A percentile compares a stretch with the other conserved stretches of the same genome.
Conservation (phyloP, 2,797 vertebrate genomes). For the Melanotaenia boesemani region DNA sequence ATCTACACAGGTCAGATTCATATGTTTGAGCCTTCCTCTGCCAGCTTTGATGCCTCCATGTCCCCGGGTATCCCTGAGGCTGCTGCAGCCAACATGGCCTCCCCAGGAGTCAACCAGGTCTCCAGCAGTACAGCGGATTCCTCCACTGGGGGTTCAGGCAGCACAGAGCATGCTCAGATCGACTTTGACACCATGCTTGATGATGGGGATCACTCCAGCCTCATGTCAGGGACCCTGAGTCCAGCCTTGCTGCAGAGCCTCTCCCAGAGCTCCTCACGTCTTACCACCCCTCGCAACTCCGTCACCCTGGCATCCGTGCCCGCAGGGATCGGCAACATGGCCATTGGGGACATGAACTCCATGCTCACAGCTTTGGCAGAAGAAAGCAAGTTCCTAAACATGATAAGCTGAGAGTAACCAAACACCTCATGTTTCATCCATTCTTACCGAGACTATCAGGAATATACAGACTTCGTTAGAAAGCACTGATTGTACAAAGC, state of each 20-base stretch:
- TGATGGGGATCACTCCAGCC: conserved; percentile 95
- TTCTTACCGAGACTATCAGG: conserved; percentile 64
- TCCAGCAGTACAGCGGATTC: conserved; percentile 97
- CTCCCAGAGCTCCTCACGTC: conserved; percentile 96
- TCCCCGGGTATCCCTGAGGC: conserved; percentile 79
- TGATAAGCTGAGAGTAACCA: conserved; percentile 89
- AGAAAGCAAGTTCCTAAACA: conserved; percentile 97
- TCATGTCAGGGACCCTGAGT: conserved; percentile 95
- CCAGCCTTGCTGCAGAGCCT: conserved; percentile 95
- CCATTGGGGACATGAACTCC: conserved; percentile 98
- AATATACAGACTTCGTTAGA: conserved; percentile 53
- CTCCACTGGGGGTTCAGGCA: conserved; percentile 70
- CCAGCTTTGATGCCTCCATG: conserved; percentile 75
- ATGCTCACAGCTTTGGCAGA: conserved; percentile 97
- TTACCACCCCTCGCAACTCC: conserved; percentile 97
- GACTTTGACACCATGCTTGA: conserved; percentile 98
- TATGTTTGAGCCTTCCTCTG: conserved; percentile 87
- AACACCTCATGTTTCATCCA: conserved; percentile 50
- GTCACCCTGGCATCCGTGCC: conserved; percentile 92
- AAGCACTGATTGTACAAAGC: conserved; percentile 81
- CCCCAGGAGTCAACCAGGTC: conserved; percentile 93
- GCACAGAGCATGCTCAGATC: conserved; percentile 90
- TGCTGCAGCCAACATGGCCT: conserved; percentile 85
- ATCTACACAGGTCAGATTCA: conserved; percentile 93
- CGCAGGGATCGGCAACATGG: conserved; percentile 96